Conservation (phyloP, 2,113 vertebrate species). For the Petroica traversi region DNA sequence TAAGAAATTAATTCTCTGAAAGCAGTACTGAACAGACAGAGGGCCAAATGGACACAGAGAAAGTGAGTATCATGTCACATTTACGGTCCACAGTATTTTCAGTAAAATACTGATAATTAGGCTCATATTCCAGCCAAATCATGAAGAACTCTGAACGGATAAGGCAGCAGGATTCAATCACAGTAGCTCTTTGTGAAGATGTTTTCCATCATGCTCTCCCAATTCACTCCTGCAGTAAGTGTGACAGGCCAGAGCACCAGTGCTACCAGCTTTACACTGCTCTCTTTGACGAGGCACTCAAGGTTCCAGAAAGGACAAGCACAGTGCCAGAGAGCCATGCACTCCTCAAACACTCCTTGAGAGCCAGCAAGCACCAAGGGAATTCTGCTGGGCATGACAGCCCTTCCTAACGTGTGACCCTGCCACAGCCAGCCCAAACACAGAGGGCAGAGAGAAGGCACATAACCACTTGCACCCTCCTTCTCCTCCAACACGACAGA, state of each 20-base stretch:
- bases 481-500: background rate
- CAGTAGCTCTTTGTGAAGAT: background rate
- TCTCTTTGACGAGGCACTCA: background rate
- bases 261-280: background rate
- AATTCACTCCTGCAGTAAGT: background rate
- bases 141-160: background rate
- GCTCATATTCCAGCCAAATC: background rate
- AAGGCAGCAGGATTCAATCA: background rate
- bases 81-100: background rate
- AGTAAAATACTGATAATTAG: background rate
- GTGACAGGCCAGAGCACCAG: rapidly evolving
- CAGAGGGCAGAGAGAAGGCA: background rate
- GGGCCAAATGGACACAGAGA: background rate
- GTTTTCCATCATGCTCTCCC: background rate
- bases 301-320: background rate
- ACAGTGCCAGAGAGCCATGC: background rate
- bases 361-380: background rate
- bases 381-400: background rate
- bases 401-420: background rate
- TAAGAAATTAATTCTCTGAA: background rate
- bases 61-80: background rate
- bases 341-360: background rate
- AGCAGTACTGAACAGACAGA: background rate
- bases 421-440: background rate
- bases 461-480: background rate